phyloP scores from a whole-genome alignment of 2,888 invertebrate genomes.

The Galerucella nymphaeae region DNA sequence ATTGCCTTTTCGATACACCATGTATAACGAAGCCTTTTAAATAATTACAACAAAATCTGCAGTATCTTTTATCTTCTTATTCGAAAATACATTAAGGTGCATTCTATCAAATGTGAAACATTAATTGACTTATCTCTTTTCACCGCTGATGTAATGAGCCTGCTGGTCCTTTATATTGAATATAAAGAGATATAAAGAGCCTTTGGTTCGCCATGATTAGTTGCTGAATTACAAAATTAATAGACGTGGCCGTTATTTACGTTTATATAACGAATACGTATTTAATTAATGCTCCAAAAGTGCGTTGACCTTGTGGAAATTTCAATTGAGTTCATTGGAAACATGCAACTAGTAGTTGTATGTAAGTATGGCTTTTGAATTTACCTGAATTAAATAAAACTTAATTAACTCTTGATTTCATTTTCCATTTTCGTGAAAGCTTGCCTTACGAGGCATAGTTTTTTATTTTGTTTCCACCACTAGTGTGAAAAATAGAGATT shows the following conservation, averaged over 20 bases:
- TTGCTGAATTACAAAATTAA: not conserved
- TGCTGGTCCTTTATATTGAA: not conserved
- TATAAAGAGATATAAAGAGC: constrained; percentile 4
- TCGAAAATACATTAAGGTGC: constrained; percentile 1
- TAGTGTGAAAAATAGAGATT: too few species aligned
- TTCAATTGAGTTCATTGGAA: too few species aligned
- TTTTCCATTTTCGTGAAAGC: too few species aligned
- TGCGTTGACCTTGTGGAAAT: too few species aligned
- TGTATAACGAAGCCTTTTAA: not conserved
- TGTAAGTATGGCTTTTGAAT: too few species aligned
- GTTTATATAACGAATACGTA: not conserved
- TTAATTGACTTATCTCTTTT: not conserved
- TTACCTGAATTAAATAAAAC: too few species aligned
- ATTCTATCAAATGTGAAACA: not conserved
- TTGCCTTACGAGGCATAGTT: too few species aligned
- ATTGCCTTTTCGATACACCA: too few species aligned
- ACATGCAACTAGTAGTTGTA: too few species aligned
- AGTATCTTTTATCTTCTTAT: not conserved
- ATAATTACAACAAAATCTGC: not conserved
- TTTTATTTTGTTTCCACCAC: too few species aligned
- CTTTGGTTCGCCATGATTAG: not conserved
- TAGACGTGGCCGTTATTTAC: not conserved
- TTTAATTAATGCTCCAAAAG: not conserved
- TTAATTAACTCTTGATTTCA: too few species aligned
- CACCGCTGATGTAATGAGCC: constrained; percentile 2